These are phyloP conservation scores for Phoxinus phoxinus DNA, from an alignment of 2,113 vertebrate genomes.

Conservation along the genomic window DNA sequence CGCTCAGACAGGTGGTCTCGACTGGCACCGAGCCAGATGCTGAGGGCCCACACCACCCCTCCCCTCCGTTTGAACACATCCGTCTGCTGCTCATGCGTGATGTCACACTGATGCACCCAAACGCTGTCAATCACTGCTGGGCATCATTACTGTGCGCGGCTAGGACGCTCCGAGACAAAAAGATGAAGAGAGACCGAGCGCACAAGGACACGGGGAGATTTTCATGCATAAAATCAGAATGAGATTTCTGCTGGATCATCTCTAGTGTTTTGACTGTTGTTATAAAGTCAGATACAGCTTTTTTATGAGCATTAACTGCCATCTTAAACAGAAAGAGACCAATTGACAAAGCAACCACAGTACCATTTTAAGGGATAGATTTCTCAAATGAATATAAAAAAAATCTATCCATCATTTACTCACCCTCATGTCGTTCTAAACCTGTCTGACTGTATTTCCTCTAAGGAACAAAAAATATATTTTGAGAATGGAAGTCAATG, in stretches of 20 bases:
- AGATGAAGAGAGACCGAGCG: neutral
- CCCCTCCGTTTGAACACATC: slow-evolving; percentile 30
- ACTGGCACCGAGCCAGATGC: slow-evolving; percentile 40
- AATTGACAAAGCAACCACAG: neutral
- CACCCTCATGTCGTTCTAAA: neutral
- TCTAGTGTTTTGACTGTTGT: neutral
- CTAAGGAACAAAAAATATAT: neutral
- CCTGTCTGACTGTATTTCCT: neutral
- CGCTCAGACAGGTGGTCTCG: slow-evolving; percentile 51
- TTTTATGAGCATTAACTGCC: neutral
- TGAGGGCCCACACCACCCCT: slow-evolving; percentile 36
- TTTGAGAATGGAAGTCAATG: neutral
- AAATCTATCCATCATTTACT: neutral
- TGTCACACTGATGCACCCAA: neutral
- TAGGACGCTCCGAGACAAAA: neutral
- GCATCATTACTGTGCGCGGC: neutral
- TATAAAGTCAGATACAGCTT: neutral
- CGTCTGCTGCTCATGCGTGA: slow-evolving; percentile 8
- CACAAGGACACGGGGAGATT: neutral
- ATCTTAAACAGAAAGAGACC: neutral
- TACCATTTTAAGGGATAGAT: neutral
- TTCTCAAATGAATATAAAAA: too few species aligned
- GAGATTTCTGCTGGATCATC: slow-evolving; percentile 20
- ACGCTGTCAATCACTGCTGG: neutral
- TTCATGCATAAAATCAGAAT: neutral